Evolutionary conservation across 2,888 invertebrate genomes (phyloP), one percentile per base, ranked within the genome.

Genomic region (Melanostoma scalare): DNA sequence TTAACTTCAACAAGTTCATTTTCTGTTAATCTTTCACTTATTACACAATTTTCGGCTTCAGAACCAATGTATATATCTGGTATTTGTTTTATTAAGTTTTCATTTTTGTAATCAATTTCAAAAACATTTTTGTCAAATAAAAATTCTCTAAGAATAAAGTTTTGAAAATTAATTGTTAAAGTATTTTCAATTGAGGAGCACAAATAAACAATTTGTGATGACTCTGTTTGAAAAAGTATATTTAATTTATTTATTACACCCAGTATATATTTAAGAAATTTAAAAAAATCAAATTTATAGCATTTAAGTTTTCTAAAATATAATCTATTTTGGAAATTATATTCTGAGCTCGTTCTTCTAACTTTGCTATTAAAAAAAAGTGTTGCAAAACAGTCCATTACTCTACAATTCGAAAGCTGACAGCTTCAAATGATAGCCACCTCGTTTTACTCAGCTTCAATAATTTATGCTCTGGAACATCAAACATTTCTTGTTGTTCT

Each of bases 361-460:
- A 52, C 40, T 67, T 20, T 2, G 52, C 53, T 10, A 33, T 42
- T 31, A 67, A 20, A n/a, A 42, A 67, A 67, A 42, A 67, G 10
- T 67, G 55, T 8, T 52, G 67, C 42, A 67, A 33, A 4, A 9
- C 53, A 8, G 42, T 10, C 53, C 53, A 53, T 10, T 67, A 52
- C 30, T 67, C 67, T 9, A 53, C 10, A 8, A 53, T 42, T 9
- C 53, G n/a, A 8, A 42, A 33, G 9, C 40, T 40, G 3, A 52
- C 52, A 38, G 31, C 52, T 65, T 65, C 65, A 33, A 65, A 65
- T 3, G 52, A 65, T 5, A 65, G 42, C 65, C 52, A 65, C 1
- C 52, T 1, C n/a, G 42, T 42, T n/a, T n/a, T 3, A 40, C 52
- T 52, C 20, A 52, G 9, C 3, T 52, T 6, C 0, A 20, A 20